Conservation (phyloP, 2,113 vertebrate genomes). For the Corythornis vintsioides region DNA sequence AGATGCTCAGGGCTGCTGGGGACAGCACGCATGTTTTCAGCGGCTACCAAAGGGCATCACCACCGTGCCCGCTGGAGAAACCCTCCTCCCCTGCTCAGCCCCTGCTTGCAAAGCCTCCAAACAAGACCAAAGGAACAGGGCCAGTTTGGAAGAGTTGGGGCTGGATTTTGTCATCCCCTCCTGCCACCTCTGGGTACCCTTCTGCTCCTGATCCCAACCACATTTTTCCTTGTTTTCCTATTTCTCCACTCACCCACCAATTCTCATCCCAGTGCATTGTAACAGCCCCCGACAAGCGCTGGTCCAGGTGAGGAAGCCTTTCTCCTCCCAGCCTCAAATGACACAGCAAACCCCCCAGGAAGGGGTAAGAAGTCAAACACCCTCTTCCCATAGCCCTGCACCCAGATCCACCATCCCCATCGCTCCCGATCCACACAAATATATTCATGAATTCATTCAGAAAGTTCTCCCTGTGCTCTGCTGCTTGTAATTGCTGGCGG, state of each 20-base stretch:
- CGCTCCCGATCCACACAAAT: constrained; percentile 42
- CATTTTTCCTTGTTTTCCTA: background rate
- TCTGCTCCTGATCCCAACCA: background rate
- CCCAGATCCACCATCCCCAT: background rate
- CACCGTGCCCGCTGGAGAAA: accelerated
- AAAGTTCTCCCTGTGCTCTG: constrained; percentile 77
- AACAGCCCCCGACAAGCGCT: background rate
- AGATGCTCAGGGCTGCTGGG: background rate
- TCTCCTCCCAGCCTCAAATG: background rate
- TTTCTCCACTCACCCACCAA: background rate
- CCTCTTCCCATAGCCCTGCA: background rate
- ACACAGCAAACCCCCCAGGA: background rate
- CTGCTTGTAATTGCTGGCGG: constrained; percentile 79
- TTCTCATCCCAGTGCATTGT: background rate
- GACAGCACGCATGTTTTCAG: accelerated
- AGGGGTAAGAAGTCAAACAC: background rate
- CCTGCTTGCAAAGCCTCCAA: background rate
- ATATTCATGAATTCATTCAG: constrained; percentile 75
- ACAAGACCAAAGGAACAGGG: background rate
- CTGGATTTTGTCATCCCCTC: accelerated
- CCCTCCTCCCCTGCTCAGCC: background rate
- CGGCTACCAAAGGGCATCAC: background rate
- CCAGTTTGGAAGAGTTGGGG: background rate
- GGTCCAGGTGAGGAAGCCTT: accelerated
- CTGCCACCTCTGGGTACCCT: accelerated